These are phyloP conservation scores for Sebastes goodei DNA, from an alignment of 2,797 vertebrate genomes.

Conservation along the genomic window DNA sequence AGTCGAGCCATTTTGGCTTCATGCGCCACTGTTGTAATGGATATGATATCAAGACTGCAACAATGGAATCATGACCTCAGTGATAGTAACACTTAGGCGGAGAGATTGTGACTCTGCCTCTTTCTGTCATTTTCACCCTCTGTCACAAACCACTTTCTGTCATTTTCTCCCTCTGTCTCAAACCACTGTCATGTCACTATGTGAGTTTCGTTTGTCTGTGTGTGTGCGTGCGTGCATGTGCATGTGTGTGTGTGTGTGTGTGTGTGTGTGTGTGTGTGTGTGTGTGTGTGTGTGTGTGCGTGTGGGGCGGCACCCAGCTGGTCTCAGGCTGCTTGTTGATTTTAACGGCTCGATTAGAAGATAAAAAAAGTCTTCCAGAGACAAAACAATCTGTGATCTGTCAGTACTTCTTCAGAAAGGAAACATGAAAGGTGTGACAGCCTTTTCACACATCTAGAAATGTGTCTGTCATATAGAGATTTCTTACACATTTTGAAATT, in stretches of 20 bases:
- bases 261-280: background rate
- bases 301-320: background rate
- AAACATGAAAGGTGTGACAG: slow-evolving; percentile 7
- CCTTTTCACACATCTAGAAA: background rate
- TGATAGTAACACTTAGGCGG: background rate
- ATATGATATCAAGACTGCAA: background rate
- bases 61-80: background rate
- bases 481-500: background rate
- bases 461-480: background rate
- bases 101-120: background rate
- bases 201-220: background rate
- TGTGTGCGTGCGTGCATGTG: background rate
- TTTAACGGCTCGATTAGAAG: background rate
- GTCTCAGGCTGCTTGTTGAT: background rate
- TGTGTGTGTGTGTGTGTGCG: too few species aligned
- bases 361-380: background rate
- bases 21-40: background rate
- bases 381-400: background rate
- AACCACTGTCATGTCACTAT: background rate
- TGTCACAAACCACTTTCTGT: background rate
- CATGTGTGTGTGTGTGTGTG: too few species aligned
- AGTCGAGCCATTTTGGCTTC: too few species aligned
- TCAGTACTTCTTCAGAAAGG: background rate
- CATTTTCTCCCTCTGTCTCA: background rate
- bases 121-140: background rate